phyloP scores from a whole-genome alignment of 2,888 invertebrate species.

The Phortica magna region DNA sequence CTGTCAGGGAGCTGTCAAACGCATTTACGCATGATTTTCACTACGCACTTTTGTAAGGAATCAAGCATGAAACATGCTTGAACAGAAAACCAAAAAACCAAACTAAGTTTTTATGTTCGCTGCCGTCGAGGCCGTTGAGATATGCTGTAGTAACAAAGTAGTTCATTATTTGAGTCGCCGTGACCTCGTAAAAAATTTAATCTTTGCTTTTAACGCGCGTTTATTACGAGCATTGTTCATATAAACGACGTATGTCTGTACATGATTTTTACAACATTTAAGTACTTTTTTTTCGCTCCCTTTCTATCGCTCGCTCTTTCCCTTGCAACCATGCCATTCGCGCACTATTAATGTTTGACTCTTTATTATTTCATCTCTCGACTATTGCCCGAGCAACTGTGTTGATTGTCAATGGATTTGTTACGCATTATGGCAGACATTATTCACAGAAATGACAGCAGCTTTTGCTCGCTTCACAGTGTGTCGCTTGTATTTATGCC shows the following conservation, averaged over 20 bases:
- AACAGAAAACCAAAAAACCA: too few relatives aligned
- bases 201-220: constrained; percentile 26
- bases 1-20: constrained; percentile 26
- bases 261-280: constrained; percentile 7
- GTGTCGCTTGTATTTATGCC: neutral
- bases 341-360: neutral
- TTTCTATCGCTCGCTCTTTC: neutral
- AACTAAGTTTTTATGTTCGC: neutral
- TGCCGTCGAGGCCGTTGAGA: neutral
- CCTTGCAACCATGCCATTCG: neutral
- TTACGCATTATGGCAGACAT: neutral
- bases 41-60: constrained; percentile 3
- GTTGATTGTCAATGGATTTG: constrained; percentile 15
- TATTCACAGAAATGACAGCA: neutral
- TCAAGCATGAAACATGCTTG: neutral
- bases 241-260: neutral
- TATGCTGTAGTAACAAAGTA: neutral
- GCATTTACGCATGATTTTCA: constrained; percentile 2
- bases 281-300: neutral
- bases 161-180: constrained; percentile 5
- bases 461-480: neutral
- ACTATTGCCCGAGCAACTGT: neutral
- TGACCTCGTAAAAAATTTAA: constrained; percentile 10
- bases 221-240: neutral
- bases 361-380: neutral